phyloP scores from a whole-genome alignment of 2,113 vertebrate genomes.

The Capreolus pygargus region DNA sequence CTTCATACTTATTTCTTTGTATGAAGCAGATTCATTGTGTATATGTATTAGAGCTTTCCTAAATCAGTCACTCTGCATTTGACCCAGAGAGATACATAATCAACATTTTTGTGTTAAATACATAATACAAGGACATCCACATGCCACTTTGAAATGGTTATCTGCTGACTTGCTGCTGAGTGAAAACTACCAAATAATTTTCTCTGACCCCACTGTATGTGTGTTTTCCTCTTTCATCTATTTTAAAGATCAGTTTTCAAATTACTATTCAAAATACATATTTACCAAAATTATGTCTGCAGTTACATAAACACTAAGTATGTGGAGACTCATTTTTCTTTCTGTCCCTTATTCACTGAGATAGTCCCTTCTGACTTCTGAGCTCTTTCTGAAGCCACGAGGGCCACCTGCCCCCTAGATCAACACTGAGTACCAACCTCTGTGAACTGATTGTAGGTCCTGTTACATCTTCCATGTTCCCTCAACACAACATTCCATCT shows the following conservation, averaged over 20 bases:
- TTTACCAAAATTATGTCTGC: not conserved
- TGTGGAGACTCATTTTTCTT: not conserved
- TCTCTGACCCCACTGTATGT: not conserved
- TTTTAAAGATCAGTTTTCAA: not conserved
- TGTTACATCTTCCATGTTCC: not conserved
- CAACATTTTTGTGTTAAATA: not conserved
- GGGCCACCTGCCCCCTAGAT: not conserved
- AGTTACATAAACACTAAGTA: not conserved
- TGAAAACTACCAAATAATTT: not conserved
- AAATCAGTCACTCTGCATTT: not conserved
- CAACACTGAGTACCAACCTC: not conserved
- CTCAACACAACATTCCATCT: not conserved
- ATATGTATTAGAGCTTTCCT: not conserved
- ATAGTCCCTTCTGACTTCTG: not conserved
- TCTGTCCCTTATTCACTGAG: not conserved
- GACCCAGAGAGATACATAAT: not conserved
- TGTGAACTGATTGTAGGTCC: not conserved
- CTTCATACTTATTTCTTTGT: not conserved
- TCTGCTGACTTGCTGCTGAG: not conserved
- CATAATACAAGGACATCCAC: not conserved
- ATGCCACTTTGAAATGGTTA: not conserved
- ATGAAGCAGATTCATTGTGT: not conserved
- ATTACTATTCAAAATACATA: not conserved
- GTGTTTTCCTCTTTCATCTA: not conserved
- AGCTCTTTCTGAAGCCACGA: not conserved